Evolutionary conservation across 2,888 invertebrate genomes (phyloP), one percentile per base, ranked within the genome.

Genomic region (Euzetes globulus): DNA sequence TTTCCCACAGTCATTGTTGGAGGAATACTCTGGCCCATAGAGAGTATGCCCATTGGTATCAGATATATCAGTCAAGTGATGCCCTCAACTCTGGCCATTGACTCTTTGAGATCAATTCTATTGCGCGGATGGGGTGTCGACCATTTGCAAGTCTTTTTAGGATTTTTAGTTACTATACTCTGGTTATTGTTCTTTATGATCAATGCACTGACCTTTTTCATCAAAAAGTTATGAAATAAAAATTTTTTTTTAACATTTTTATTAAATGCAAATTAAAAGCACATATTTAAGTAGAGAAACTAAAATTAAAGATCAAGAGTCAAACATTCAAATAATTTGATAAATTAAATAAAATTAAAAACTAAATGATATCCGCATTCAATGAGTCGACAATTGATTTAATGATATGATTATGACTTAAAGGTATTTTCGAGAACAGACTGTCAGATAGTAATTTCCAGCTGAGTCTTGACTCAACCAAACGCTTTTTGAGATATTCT

Each of bases 1-100:
- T 60, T 74, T 84, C 95, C 95, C 41, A 7, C 7, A 41, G 7
- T 41, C 13, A 41, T 41, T 41, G 11, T 41, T 7, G 13, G 41
- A 41, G 95, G 95, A 75, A 94, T 95, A 52, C 92, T 96, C 81
- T 96, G 95, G 95, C 95, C 95, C 75, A 90, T 95, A 77, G 94
- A 95, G 82, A 94, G 93, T 74, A 95, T 96, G 92, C 95, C 95
- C 13, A 41, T 13, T 13, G 13, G 7, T 11, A 7, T 41, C 9
- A 87, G 90, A 81, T 84, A 88, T 81, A 87, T 92, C 58, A 89
- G 91, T 3, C n/a, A n/a, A n/a, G n/a, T n/a, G n/a, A n/a, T n/a
- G n/a, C n/a, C n/a, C n/a, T n/a, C n/a, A n/a, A 83, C 88, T 71
- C 81, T 85, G 0, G 84, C 91, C 3, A 88, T 90, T 0, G 87